phyloP scores from a whole-genome alignment of 1,140 invertebrate genomes.

The Tetramorium parvispinum region DNA sequence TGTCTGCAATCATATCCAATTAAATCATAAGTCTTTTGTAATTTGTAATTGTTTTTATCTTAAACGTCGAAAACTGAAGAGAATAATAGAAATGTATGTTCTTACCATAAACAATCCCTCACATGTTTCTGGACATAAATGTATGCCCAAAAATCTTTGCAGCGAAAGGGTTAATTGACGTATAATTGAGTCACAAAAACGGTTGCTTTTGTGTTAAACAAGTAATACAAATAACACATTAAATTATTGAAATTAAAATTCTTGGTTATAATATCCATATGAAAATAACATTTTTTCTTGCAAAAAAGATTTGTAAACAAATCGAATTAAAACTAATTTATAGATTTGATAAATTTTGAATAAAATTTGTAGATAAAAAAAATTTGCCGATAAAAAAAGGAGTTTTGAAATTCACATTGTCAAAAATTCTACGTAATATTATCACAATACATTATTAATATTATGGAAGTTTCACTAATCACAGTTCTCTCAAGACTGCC shows the following conservation, averaged over 20 bases:
- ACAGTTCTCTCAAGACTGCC: conserved; percentile 55
- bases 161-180: conserved; percentile 6
- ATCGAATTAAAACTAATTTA: background rate
- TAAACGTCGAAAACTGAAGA: background rate
- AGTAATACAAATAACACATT: conserved; percentile 14
- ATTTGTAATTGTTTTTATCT: background rate
- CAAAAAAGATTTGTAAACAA: conserved; percentile 26
- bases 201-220: conserved; percentile 12
- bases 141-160: background rate
- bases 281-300: conserved; percentile 58
- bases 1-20: background rate
- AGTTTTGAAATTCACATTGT: conserved; percentile 26
- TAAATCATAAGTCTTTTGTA: background rate
- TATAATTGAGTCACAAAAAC: conserved; percentile 52
- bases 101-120: background rate
- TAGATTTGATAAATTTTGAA: background rate
- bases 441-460: conserved; percentile 60
- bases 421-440: conserved; percentile 39
- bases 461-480: conserved; percentile 62
- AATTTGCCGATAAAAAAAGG: too few species aligned
- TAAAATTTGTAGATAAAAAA: conserved; percentile 26
- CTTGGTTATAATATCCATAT: conserved; percentile 55
- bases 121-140: background rate
- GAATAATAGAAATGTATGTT: background rate
- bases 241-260: conserved; percentile 3